These are phyloP conservation scores for Sparus aurata DNA, from an alignment of 2,797 vertebrate species.

Conservation along the genomic window DNA sequence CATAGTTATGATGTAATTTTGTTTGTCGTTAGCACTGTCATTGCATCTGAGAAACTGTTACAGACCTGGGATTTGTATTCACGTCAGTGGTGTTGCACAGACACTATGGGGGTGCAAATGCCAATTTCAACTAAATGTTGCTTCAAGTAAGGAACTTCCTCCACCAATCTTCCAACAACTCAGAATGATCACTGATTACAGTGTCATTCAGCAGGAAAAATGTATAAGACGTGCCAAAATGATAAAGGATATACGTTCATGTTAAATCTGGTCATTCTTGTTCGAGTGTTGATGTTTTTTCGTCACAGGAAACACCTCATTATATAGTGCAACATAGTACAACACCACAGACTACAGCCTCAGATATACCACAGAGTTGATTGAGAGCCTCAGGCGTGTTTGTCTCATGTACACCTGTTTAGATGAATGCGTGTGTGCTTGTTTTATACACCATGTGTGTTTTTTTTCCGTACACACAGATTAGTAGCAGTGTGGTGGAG, in stretches of 20 bases:
- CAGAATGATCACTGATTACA: background rate
- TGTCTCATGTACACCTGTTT: background rate
- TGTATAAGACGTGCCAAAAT: background rate
- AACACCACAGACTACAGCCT: background rate
- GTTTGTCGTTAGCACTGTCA: too few species aligned
- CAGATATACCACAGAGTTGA: background rate
- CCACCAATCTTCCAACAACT: background rate
- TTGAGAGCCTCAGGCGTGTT: too few species aligned
- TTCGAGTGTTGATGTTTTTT: background rate
- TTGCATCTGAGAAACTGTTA: too few species aligned
- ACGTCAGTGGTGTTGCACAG: too few species aligned
- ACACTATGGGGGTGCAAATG: too few species aligned
- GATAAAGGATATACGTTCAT: background rate
- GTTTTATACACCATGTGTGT: background rate
- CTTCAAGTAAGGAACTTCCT: too few species aligned
- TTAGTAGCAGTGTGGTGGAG: background rate
- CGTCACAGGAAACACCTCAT: slow-evolving; percentile 1
- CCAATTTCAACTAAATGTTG: too few species aligned
- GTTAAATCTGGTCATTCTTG: background rate
- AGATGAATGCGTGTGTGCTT: background rate
- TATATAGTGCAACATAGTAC: background rate
- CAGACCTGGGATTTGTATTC: too few species aligned
- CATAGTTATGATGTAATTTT: too few species aligned
- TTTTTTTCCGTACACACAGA: background rate
- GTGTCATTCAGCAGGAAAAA: background rate